Percentiles rank a stretch among this genome's conserved stretches.
phyloP scores from a whole-genome alignment of 1,140 invertebrate species.

The Drosophila tristis region DNA sequence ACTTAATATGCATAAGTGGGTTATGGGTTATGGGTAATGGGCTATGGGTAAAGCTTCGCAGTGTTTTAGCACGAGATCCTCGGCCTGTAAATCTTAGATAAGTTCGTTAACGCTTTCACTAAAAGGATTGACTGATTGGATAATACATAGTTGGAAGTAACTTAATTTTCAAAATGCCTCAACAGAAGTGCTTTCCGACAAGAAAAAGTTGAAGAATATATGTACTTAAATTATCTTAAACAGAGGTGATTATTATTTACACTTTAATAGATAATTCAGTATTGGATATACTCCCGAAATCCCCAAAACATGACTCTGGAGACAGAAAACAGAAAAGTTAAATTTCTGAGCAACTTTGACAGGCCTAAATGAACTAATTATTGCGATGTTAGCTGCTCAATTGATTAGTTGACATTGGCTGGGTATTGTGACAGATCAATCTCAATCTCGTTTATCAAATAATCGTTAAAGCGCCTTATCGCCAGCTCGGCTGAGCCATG shows the following conservation, averaged over 20 bases:
- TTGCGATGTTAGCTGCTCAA: conserved; percentile 20
- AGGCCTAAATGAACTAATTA: conserved; percentile 32
- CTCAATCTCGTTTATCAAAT: conserved; percentile 46
- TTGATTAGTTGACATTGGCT: conserved; percentile 51
- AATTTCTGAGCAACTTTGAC: conserved; percentile 5
- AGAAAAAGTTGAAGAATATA: no score
- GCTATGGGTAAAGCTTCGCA: not conserved
- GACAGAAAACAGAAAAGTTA: not conserved
- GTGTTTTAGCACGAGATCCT: not conserved
- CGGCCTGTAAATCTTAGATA: not conserved
- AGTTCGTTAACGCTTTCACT: no score
- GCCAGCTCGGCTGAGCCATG: conserved; percentile 66
- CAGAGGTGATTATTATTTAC: no score
- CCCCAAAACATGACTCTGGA: not conserved
- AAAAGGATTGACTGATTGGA: no score
- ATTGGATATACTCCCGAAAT: no score
- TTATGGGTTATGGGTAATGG: no score
- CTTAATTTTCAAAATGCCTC: no score
- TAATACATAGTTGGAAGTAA: no score
- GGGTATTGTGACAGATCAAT: conserved; percentile 60
- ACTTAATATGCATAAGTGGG: conserved; percentile 29
- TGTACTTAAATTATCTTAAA: no score
- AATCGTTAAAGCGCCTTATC: conserved; percentile 67
- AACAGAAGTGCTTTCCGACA: no score
- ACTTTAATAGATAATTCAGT: no score